phyloP scores from a whole-genome alignment of 2,888 invertebrate genomes.

The Parelbella ahira region DNA sequence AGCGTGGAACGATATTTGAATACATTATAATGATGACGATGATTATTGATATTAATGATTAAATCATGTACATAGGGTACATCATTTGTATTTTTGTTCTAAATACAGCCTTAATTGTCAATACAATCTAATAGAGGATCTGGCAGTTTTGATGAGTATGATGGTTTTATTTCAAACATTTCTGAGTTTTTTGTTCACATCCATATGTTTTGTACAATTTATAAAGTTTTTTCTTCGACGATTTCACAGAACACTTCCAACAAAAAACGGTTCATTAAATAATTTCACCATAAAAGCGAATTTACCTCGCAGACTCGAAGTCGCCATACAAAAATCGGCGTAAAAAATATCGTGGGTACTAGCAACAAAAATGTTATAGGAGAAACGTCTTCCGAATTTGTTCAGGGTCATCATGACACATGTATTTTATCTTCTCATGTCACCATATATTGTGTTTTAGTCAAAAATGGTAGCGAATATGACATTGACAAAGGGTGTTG shows the following conservation, averaged over 20 bases:
- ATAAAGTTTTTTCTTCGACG: too few species aligned
- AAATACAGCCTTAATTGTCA: too few species aligned
- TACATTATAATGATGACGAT: too few species aligned
- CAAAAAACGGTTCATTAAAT: constrained; percentile 15
- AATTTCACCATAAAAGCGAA: constrained; percentile 22
- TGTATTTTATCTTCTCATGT: constrained; percentile 57
- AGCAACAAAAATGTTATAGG: constrained; percentile 46
- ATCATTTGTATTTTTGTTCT: too few species aligned
- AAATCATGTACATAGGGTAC: too few species aligned
- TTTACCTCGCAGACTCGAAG: constrained; percentile 53
- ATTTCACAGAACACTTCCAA: constrained; percentile 1
- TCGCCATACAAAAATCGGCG: constrained; percentile 59
- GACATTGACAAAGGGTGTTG: constrained; percentile 74
- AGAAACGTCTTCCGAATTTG: constrained; percentile 47
- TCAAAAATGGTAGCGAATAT: constrained; percentile 68
- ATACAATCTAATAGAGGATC: too few species aligned
- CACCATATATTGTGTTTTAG: constrained; percentile 63
- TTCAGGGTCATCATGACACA: constrained; percentile 66
- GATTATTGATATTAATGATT: too few species aligned
- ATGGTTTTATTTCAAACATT: too few species aligned
- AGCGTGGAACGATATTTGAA: too few species aligned
- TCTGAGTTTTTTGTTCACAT: too few species aligned
- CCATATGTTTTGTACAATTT: too few species aligned
- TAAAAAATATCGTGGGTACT: constrained; percentile 42
- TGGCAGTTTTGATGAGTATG: too few species aligned